phyloP scores from a whole-genome alignment of 92 coral and sea anemone species.

The Paragorgia papillata region DNA sequence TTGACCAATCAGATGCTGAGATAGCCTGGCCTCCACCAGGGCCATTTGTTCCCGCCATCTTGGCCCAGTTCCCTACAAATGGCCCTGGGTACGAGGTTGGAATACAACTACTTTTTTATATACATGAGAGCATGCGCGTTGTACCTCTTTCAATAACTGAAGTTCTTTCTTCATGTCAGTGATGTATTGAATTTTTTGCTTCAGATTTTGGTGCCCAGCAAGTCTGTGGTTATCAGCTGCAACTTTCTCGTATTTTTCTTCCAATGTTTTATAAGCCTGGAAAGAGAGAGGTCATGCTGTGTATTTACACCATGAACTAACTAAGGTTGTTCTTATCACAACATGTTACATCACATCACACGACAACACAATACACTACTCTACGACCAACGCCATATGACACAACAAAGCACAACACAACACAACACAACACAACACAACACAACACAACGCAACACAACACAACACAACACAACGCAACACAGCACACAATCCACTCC shows the following conservation, averaged over 20 bases:
- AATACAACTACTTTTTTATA: no score
- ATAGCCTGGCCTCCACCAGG: no score
- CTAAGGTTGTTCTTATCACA: no score
- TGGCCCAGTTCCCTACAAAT: no score
- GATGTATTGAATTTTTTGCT: constrained; percentile 84
- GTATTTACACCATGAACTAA: no score
- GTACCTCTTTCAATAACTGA: constrained; percentile 32
- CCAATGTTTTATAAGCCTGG: constrained; percentile 13
- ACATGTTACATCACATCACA: no score
- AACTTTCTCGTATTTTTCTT: constrained; percentile 45
- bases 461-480: background rate
- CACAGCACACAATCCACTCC: background rate
- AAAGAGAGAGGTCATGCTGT: background rate
- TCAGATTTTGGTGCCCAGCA: constrained; percentile 90
- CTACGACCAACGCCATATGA: background rate
- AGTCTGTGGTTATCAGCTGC: constrained; percentile 78
- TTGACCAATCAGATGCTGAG: no score
- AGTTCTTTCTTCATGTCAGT: constrained; percentile 77
- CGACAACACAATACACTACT: no score
- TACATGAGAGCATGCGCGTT: no score
- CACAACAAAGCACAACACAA: background rate
- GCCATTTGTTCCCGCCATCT: no score
- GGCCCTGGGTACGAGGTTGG: no score
- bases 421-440: background rate
- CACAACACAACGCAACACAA: background rate